Evolutionary conservation across 2,888 invertebrate species (phyloP), one percentile per base, ranked within the genome.

Genomic region (Melipona bicolor): DNA sequence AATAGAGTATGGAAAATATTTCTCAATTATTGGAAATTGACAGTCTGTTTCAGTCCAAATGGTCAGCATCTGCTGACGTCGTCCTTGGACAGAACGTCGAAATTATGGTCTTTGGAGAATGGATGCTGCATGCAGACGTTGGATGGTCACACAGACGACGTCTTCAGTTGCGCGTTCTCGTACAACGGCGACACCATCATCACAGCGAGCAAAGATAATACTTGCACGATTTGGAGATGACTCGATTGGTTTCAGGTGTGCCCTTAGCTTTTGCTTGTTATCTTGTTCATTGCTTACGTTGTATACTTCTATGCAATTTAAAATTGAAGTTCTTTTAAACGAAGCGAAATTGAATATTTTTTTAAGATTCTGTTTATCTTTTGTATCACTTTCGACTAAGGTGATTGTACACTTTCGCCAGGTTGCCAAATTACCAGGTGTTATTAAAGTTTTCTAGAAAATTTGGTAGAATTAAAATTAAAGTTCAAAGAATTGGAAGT

Each of bases 141-240:
- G 6, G 96, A 96, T 17, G 97, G 97, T 0, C 98, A 98, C 90
- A 96, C 96, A 27, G 97, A 97, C 13, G 97, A 98, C 93, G 97
- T 98, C 65, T 97, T 98, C 94, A 97, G 97, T n/a, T 97, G 97
- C 90, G 97, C 97, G 2, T 98, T 96, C 93, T 97, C 97, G 56
- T 97, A 98, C 94, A 95, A 96, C 0, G 98, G 97, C 0, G 97
- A 97, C 91, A 96, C 96, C 9, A 96, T 98, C 89, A 95, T 98
- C 88, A 98, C 98, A 27, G 97, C 97, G 0, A 97, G 97, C 90
- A 97, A 97, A 94, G 98, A 98, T 94, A 97, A 97, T 95, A 97
- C 97, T 19, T 97, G 97, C 93, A 95, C 97, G 75, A 96, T 98
- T 88, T 98, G 98, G 97, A 96, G 96, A 93, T 97, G 96, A 97